A percentile compares a stretch with the other conserved stretches of the same genome.
These are phyloP conservation scores for Lasiurus borealis DNA, from an alignment of 2,113 vertebrate genomes.

Conservation along the genomic window DNA sequence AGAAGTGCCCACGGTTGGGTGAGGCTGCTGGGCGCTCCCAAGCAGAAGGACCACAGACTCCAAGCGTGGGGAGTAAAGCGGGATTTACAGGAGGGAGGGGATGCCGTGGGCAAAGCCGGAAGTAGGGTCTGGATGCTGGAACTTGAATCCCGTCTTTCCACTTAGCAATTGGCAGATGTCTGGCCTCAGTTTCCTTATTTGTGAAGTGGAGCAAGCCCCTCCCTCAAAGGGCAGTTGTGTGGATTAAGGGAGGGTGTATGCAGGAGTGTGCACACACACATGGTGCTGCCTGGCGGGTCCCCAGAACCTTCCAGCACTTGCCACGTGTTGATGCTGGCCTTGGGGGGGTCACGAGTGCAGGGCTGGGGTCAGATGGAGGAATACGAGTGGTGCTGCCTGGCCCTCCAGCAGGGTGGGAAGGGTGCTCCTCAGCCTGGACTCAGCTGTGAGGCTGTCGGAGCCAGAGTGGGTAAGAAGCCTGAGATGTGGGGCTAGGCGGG, in stretches of 20 bases:
- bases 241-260: not conserved
- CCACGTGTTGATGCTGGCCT: not conserved
- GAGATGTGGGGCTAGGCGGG: not conserved
- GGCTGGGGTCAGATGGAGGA: not conserved
- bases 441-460: not conserved
- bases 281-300: not conserved
- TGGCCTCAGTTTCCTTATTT: not conserved
- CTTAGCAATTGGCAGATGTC: not conserved
- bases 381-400: not conserved
- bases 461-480: rapidly evolving
- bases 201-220: not conserved
- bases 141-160: not conserved
- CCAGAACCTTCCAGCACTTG: slow-evolving; percentile 9
- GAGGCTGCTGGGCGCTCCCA: not conserved
- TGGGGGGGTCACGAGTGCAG: rapidly evolving
- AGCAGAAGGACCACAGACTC: not conserved
- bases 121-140: too few relatives aligned
- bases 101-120: not conserved
- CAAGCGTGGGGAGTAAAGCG: not conserved
- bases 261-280: rapidly evolving
- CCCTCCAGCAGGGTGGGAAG: not conserved
- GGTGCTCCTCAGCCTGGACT: not conserved
- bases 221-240: not conserved
- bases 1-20: not conserved
- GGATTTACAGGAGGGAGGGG: not conserved